Percentiles rank a stretch among this genome's conserved stretches.
These are phyloP conservation scores for Drosophila sucinea DNA, from an alignment of 1,140 invertebrate genomes.

Conservation along the genomic window DNA sequence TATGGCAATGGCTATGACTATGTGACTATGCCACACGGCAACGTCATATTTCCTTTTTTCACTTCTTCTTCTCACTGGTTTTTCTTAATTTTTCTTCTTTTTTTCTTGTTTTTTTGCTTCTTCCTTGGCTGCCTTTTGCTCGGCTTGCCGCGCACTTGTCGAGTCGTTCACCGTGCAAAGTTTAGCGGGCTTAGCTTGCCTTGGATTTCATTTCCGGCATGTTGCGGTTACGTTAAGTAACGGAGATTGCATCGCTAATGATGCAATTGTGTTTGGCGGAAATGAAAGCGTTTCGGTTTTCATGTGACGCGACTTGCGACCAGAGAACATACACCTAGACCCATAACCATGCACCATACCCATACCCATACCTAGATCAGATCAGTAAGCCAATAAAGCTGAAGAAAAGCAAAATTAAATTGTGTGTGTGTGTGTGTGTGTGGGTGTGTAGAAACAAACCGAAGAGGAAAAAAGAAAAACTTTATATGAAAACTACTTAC, in stretches of 20 bases:
- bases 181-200: constrained; percentile 67
- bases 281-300: constrained; percentile 81
- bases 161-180: constrained; percentile 75
- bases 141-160: constrained; percentile 54
- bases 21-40: constrained; percentile 48
- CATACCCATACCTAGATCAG: constrained; percentile 28
- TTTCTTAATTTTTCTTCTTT: constrained; percentile 18
- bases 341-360: constrained; percentile 7
- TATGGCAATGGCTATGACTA: background rate
- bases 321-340: constrained; percentile 25
- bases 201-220: constrained; percentile 80
- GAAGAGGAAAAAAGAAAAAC: constrained; percentile 33
- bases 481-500: constrained; percentile 29
- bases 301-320: constrained; percentile 66
- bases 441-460: no score
- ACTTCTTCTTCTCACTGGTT: constrained; percentile 4
- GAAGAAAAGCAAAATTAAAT: constrained; percentile 24
- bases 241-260: constrained; percentile 81
- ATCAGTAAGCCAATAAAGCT: constrained; percentile 49
- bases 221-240: constrained; percentile 81
- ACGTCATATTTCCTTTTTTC: constrained; percentile 69
- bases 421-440: no score
- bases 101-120: constrained; percentile 8
- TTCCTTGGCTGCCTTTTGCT: constrained; percentile 12
- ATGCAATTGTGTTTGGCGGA: constrained; percentile 80